A percentile compares a stretch with the other conserved stretches of the same genome.
Evolutionary conservation across 2,113 vertebrate species (phyloP).

Genomic region (Centropus bengalensis): DNA sequence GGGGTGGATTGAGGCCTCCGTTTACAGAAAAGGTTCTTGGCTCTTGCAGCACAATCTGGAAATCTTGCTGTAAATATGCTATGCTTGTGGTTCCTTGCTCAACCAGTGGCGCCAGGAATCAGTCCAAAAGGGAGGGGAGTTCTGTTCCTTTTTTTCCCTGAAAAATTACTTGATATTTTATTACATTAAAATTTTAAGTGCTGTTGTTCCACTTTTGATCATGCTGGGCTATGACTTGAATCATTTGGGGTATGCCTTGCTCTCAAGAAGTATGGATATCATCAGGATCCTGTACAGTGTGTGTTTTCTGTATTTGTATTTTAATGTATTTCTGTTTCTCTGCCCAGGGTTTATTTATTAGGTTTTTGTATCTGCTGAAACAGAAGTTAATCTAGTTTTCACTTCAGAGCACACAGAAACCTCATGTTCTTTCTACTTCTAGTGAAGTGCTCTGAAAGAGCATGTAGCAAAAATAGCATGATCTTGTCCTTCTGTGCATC

Average conservation of each 20-base stretch:
- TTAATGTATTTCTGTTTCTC: slow-evolving; percentile 8
- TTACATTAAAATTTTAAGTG: slow-evolving; percentile 32
- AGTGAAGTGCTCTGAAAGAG: background rate
- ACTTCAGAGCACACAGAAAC: background rate
- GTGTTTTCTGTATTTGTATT: background rate
- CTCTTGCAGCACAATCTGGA: slow-evolving; percentile 8
- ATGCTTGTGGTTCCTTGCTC: slow-evolving; percentile 69
- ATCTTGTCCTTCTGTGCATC: background rate
- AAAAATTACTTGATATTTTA: slow-evolving; percentile 37
- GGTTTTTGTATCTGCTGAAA: slow-evolving; percentile 20
- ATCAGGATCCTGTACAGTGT: background rate
- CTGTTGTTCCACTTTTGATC: slow-evolving; percentile 27
- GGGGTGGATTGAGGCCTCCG: background rate
- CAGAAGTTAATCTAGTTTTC: slow-evolving; percentile 27
- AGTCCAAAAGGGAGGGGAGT: background rate
- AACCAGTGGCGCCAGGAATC: slow-evolving; percentile 60
- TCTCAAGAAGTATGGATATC: background rate
- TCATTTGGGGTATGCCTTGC: slow-evolving; percentile 4
- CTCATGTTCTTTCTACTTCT: background rate
- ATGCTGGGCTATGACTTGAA: background rate
- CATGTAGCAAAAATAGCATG: background rate
- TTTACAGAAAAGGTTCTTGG: slow-evolving; percentile 47
- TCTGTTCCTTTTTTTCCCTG: background rate
- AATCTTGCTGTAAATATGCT: slow-evolving; percentile 61
- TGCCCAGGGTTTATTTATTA: background rate